Conservation (phyloP, 2,797 vertebrate species). For the Hypotaenidia philippensis region DNA sequence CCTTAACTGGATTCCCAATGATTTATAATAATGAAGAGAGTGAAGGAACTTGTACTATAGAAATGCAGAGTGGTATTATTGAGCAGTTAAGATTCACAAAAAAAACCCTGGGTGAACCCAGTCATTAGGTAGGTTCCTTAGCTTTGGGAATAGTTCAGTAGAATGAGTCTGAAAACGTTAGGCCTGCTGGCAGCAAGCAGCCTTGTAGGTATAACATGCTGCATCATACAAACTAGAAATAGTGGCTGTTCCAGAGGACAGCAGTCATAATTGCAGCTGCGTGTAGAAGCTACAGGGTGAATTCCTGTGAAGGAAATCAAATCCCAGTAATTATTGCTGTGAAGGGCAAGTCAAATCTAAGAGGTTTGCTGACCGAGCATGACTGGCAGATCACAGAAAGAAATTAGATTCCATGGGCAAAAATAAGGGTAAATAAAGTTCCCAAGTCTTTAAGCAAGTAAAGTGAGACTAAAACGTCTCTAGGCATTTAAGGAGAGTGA, state of each 20-base stretch:
- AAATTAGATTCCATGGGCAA: not conserved
- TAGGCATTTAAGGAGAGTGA: not conserved
- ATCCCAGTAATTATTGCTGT: not conserved
- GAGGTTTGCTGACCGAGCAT: not conserved
- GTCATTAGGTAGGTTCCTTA: not conserved
- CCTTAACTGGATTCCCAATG: not conserved
- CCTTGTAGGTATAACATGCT: not conserved
- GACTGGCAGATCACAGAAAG: not conserved
- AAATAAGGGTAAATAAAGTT: not conserved
- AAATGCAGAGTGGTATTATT: not conserved
- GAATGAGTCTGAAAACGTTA: not conserved
- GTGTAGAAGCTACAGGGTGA: not conserved
- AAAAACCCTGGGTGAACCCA: not conserved
- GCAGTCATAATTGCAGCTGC: not conserved
- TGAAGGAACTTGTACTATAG: not conserved
- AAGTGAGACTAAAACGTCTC: not conserved
- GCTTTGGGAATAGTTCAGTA: not conserved
- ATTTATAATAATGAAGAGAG: not conserved
- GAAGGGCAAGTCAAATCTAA: not conserved
- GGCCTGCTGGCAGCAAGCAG: not conserved
- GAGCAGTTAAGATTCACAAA: not conserved
- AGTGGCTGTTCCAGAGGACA: not conserved
- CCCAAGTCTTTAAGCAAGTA: not conserved
- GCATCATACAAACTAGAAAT: not conserved
- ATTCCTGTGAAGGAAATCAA: not conserved